These are phyloP conservation scores for Camelus dromedarius DNA, from an alignment of 2,113 vertebrate species.

Conservation along the genomic window DNA sequence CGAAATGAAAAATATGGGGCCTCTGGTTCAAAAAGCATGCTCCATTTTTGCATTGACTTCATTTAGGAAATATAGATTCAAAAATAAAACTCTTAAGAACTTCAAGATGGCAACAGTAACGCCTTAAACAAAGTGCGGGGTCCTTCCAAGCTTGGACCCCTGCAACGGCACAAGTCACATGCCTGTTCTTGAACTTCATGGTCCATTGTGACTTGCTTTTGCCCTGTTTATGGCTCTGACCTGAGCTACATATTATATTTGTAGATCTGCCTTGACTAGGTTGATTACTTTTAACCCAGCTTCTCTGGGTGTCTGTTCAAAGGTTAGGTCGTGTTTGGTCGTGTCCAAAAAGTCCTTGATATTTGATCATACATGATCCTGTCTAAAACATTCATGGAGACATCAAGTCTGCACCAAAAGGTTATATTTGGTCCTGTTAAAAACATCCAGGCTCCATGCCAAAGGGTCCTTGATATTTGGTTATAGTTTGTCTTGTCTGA, in stretches of 20 bases:
- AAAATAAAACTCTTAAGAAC: not conserved
- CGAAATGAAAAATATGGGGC: not conserved
- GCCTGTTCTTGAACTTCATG: not conserved
- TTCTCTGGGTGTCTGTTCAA: not conserved
- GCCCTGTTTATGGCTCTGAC: not conserved
- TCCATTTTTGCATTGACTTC: not conserved
- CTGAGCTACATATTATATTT: not conserved
- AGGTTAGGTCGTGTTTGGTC: not conserved
- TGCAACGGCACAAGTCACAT: accelerated
- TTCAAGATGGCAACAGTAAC: not conserved
- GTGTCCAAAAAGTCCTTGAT: not conserved
- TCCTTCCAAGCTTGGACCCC: too few relatives aligned
- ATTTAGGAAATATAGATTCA: not conserved
- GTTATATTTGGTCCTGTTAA: not conserved
- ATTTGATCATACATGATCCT: not conserved
- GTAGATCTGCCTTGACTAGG: not conserved
- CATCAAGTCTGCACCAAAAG: not conserved
- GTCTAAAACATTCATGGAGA: not conserved
- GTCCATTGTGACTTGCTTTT: not conserved
- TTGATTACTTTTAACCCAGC: not conserved
- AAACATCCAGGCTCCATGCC: not conserved
- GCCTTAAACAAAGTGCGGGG: not conserved
- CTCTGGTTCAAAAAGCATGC: not conserved
- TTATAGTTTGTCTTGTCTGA: not conserved
- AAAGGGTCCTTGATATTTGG: not conserved